Base-by-base conservation (phyloP, 1,140 invertebrate genomes). In the Bombus turneri region DNA sequence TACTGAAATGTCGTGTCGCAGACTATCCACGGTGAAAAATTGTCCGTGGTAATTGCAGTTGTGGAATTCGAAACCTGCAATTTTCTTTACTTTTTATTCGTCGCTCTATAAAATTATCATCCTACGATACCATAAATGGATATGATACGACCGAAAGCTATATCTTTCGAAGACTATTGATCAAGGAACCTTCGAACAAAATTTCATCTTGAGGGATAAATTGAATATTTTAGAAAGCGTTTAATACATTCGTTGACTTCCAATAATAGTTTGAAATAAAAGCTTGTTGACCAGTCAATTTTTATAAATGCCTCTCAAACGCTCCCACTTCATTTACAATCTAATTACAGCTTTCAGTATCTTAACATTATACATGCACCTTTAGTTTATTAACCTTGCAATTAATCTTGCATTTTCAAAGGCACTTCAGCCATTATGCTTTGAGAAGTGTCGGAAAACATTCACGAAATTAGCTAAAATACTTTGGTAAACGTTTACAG, bases 1-100 rank as follows among this genome's bases (percentile, higher is more conserved):
- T 64, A 79, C 47, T 66, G 62, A 78, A 78, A 78, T 22, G 59
- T 43, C 59, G 62, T 39, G 59, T 43, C 59, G 62, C 37, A 31
- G 41, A 39, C 59, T 31, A 31, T 66, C 39, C n/a, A 18, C n/a
- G 64, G n/a, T 66, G 59, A 62, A 62, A 62, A 62, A 62, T 62
- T 62, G 59, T 15, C n/a, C 31, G n/a, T 15, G 64, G n/a, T 66
- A 66, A 31, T 31, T 31, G 62, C 15, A n/a, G n/a, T 66, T n/a
- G n/a, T 15, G 62, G n/a, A 66, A 31, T 31, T 34, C n/a, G 15
- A 66, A 15, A 66, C 5, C n/a, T 34, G 47, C 22, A 22, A 66
- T 31, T 66, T 15, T 31, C 31, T n/a, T 31, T 31, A 18, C 15
- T 31, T 31, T 66, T 31, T n/a, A 31, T 66, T 66, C 31, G 28